Base-by-base conservation (phyloP, 2,113 vertebrate genomes). In the Semicossyphus pulcher region DNA sequence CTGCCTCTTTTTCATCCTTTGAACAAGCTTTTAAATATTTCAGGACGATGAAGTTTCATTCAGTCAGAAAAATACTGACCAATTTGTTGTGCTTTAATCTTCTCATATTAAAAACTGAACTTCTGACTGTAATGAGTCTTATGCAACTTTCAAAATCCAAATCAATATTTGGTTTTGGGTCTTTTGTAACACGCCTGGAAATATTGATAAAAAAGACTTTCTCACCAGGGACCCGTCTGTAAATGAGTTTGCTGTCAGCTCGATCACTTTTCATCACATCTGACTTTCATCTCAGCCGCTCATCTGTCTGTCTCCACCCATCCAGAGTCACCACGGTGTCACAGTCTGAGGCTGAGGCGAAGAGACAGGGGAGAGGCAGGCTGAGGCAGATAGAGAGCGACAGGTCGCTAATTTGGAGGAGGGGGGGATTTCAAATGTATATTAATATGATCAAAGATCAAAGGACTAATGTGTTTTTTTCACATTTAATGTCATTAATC, bases 241-340 rank as follows among this genome's bases (percentile, higher is more conserved):
- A 80, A 85, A 85, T 66, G 71, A 84, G 74, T 81, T 84, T 82
- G 66, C 73, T 76, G 67, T 81, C 78, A 80, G 80, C 75, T 71
- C 69, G 25, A 82, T 87, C 84, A 63, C 67, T 64, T 81, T 85
- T 87, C 63, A 88, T 88, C 86, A 84, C 65, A 54, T 85, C 60
- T 74, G 71, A 86, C 77, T 81, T 78, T 80, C 64, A 69, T 88
- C 82, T 80, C 80, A 60, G 18, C 85, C 47, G n/a, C 60, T 63
- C 26, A 45, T 76, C 68, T 56, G 72, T 80, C 86, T 71, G 81
- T 83, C 79, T 83, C 70, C 52, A 45, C 53, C 66, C 65, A 81
- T 85, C 68, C 65, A 8, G 39, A 71, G 75, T 89, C 84, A 86
- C 60, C 71, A 21, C 48, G 15, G 59, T 75, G 81, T 86, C 84